Conservation (phyloP, 2,113 vertebrate species). For the Phylloscopus trochilus region DNA sequence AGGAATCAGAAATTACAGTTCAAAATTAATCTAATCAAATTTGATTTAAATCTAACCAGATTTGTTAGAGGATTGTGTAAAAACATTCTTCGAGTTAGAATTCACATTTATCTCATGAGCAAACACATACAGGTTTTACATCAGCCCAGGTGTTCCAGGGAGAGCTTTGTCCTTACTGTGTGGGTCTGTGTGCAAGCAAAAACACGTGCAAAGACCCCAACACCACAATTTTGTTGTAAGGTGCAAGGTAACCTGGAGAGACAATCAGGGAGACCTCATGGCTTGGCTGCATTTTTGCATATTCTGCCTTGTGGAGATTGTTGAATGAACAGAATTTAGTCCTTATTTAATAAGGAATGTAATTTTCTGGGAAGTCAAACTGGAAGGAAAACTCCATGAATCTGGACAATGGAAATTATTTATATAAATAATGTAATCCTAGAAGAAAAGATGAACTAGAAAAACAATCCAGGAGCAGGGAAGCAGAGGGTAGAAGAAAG, state of each 20-base stretch:
- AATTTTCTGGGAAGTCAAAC: background rate
- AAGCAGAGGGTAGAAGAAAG: background rate
- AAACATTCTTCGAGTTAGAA: background rate
- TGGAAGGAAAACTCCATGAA: background rate
- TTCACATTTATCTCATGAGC: background rate
- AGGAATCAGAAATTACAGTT: background rate
- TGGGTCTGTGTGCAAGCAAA: background rate
- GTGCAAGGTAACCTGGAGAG: background rate
- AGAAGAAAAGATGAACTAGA: background rate
- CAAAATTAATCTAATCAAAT: background rate
- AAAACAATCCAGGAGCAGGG: background rate
- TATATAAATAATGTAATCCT: background rate
- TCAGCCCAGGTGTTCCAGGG: background rate
- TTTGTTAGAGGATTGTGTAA: background rate
- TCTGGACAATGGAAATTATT: background rate
- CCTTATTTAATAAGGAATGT: background rate
- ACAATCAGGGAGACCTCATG: background rate
- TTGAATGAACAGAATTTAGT: slow-evolving; percentile 7
- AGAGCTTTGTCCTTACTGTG: background rate
- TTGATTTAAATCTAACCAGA: background rate
- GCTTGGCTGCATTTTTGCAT: background rate
- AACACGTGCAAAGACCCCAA: background rate
- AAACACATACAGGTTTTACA: background rate
- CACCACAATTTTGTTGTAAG: background rate
- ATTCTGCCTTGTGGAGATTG: background rate